A percentile compares a stretch with the other conserved stretches of the same genome.
Conservation (phyloP, 2,113 vertebrate genomes). For the Prinia subflava region DNA sequence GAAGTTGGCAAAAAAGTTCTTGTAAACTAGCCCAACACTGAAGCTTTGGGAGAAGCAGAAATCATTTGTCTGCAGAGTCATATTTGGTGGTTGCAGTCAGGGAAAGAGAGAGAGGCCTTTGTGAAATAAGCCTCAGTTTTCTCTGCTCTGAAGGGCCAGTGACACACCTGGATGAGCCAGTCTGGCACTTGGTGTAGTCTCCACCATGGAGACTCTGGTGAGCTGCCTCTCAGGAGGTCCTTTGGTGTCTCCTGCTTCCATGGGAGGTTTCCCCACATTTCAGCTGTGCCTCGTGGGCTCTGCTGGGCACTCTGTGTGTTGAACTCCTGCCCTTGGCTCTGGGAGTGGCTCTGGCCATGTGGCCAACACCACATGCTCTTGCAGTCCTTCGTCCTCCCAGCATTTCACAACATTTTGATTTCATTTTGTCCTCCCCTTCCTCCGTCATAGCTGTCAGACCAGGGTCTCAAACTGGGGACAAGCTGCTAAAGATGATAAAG, state of each 20-base stretch:
- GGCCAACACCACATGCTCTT: background rate
- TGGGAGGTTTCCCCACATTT: fast-evolving
- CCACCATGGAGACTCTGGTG: background rate
- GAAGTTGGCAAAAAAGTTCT: background rate
- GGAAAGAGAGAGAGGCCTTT: background rate
- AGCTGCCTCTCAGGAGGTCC: background rate
- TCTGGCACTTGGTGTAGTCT: fast-evolving
- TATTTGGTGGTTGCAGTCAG: background rate
- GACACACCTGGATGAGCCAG: fast-evolving
- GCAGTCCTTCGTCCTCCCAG: background rate
- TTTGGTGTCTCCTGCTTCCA: background rate
- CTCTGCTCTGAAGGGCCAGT: background rate
- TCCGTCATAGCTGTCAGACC: background rate
- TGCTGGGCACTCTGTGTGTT: fast-evolving
- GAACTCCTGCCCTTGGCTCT: background rate
- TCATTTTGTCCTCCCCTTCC: background rate
- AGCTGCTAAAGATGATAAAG: background rate
- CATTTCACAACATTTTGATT: background rate
- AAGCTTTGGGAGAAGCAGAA: background rate
- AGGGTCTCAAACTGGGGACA: background rate
- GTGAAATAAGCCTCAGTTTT: background rate
- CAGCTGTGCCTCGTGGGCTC: background rate
- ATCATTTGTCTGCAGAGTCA: background rate
- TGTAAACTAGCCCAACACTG: background rate
- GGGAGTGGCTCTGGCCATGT: background rate